These are phyloP conservation scores for Alouatta palliata DNA, from an alignment of 2,113 vertebrate genomes.

Conservation along the genomic window DNA sequence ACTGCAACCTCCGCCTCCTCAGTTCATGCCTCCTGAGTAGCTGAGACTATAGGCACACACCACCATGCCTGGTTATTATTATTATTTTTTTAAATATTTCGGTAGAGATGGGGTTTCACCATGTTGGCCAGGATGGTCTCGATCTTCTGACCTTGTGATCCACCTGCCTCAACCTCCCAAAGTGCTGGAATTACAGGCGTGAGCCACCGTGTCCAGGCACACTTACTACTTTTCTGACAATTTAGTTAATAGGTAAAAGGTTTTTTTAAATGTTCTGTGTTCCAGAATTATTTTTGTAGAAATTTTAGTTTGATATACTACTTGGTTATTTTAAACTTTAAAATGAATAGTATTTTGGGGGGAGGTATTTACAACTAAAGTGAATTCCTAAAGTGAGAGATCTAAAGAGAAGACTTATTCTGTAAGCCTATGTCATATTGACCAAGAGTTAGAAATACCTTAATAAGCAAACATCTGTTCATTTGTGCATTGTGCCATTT, in stretches of 20 bases:
- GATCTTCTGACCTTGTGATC: too few relatives aligned
- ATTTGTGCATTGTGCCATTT: not conserved
- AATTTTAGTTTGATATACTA: slow-evolving; percentile 35
- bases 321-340: not conserved
- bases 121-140: too few relatives aligned
- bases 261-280: not conserved
- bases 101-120: too few relatives aligned
- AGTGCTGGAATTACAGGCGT: too few relatives aligned
- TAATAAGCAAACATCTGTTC: not conserved
- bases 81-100: too few relatives aligned
- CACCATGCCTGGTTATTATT: too few relatives aligned
- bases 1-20: too few relatives aligned
- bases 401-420: slow-evolving; percentile 26
- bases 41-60: too few relatives aligned
- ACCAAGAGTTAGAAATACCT: not conserved
- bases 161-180: too few relatives aligned
- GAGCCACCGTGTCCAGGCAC: not conserved
- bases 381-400: not conserved
- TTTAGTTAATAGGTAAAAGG: not conserved
- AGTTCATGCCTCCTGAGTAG: too few relatives aligned
- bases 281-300: not conserved
- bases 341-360: not conserved
- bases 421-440: not conserved
- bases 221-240: not conserved
- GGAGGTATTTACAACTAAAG: not conserved